Percentiles rank a stretch among this genome's conserved stretches.
Conservation (phyloP, 2,888 invertebrate genomes). For the Cryptocephalus primarius region DNA sequence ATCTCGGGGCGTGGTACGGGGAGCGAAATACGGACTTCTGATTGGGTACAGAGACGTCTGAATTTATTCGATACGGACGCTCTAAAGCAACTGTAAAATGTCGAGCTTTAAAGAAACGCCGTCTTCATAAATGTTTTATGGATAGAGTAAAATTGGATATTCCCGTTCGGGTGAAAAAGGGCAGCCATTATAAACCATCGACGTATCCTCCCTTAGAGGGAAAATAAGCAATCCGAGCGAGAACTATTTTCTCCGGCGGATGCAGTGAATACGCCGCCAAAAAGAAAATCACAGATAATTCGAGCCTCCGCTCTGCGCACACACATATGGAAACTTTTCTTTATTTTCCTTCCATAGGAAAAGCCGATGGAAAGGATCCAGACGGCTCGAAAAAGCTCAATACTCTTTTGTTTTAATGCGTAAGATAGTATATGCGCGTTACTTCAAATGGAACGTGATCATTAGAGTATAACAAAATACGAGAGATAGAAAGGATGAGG, state of each 20-base stretch:
- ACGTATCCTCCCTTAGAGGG: background rate
- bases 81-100: too few relatives aligned
- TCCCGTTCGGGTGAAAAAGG: background rate
- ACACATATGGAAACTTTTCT: slow-evolving; percentile 13
- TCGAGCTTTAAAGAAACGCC: too few relatives aligned
- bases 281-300: slow-evolving; percentile 15
- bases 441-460: slow-evolving; percentile 16
- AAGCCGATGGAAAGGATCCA: slow-evolving; percentile 5
- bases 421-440: slow-evolving; percentile 19
- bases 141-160: too few relatives aligned
- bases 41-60: too few relatives aligned
- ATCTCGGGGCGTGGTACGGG: background rate
- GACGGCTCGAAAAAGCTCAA: slow-evolving; percentile 14
- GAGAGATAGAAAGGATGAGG: background rate
- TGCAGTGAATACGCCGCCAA: slow-evolving; percentile 3
- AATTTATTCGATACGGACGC: too few relatives aligned
- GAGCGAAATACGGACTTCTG: too few relatives aligned
- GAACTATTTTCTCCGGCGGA: background rate
- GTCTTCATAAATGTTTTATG: too few relatives aligned
- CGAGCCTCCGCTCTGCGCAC: slow-evolving; percentile 7
- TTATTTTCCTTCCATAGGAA: slow-evolving; percentile 7
- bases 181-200: background rate
- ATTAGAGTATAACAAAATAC: slow-evolving; percentile 13
- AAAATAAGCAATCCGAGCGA: background rate
- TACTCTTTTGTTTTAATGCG: slow-evolving; percentile 20